Percentiles rank a stretch among this genome's conserved stretches.
Evolutionary conservation across 2,797 vertebrate species (phyloP).

Genomic region (Pangasius larnaudii): DNA sequence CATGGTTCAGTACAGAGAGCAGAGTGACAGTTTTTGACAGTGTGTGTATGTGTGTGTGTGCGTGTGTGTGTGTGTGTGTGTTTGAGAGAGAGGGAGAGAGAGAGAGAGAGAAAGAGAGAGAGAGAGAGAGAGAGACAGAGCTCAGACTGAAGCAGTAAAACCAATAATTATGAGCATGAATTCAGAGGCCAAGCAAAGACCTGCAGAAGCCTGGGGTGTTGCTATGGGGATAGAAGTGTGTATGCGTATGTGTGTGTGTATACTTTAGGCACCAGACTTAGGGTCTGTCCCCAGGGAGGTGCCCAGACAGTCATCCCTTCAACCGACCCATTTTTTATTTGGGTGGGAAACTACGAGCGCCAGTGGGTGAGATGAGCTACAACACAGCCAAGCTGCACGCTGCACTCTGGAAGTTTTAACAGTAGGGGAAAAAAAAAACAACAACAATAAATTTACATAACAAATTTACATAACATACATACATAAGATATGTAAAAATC

Average conservation of each 20-base stretch:
- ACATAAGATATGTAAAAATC: neutral
- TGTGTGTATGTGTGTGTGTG: no score
- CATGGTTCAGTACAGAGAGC: no score
- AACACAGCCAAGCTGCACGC: neutral
- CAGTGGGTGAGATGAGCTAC: slow-evolving; percentile 17
- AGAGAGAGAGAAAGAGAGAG: slow-evolving; percentile 7
- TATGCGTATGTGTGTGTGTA: slow-evolving; percentile 26
- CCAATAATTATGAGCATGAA: slow-evolving; percentile 74
- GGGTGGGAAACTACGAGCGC: slow-evolving; percentile 21
- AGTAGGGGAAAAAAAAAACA: neutral
- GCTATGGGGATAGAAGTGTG: slow-evolving; percentile 73
- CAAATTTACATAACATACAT: no score
- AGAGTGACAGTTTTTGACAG: neutral
- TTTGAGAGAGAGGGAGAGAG: neutral
- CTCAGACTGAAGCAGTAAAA: slow-evolving; percentile 70
- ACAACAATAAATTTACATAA: neutral
- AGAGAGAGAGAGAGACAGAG: slow-evolving; percentile 20
- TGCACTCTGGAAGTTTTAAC: neutral
- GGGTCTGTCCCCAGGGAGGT: slow-evolving; percentile 45
- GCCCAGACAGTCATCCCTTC: slow-evolving; percentile 52
- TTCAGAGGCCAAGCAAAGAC: slow-evolving; percentile 68
- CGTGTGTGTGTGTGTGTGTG: no score
- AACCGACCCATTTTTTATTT: slow-evolving; percentile 39
- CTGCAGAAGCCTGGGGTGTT: slow-evolving; percentile 74
- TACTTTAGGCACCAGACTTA: slow-evolving; percentile 43